A percentile compares a stretch with the other conserved stretches of the same genome.
Conservation (phyloP, 37 sponge, comb jelly and placozoan species). For the Mnemiopsis leidyi region DNA sequence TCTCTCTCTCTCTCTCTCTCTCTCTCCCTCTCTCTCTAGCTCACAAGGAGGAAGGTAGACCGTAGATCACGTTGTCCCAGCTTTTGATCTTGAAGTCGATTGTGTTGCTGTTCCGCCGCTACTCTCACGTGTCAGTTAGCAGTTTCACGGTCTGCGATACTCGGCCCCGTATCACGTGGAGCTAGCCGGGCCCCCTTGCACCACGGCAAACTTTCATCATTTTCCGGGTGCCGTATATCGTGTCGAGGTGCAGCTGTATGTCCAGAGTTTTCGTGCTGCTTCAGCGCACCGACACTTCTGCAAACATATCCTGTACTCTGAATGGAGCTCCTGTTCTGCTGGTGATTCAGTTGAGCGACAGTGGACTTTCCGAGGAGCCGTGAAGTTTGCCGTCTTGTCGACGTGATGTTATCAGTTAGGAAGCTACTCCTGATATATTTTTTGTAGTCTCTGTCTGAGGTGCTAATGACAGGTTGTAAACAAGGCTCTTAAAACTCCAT, state of each 20-base stretch:
- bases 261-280: too few relatives aligned
- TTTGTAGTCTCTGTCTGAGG: neutral
- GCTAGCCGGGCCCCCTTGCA: neutral
- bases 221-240: too few relatives aligned
- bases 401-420: too few relatives aligned
- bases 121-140: neutral
- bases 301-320: neutral
- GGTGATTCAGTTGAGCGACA: neutral
- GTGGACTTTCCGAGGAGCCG: neutral
- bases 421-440: too few relatives aligned
- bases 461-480: neutral
- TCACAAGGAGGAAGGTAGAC: neutral
- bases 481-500: neutral
- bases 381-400: neutral
- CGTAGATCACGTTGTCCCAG: neutral
- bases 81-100: neutral
- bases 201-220: neutral
- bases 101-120: neutral
- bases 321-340: neutral
- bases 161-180: neutral
- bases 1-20: constrained; percentile 45
- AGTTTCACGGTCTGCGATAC: neutral
- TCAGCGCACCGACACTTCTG: neutral
- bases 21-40: neutral
- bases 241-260: too few relatives aligned